phyloP scores from a whole-genome alignment of 1,140 invertebrate species.

The Brachionus koreanus region DNA sequence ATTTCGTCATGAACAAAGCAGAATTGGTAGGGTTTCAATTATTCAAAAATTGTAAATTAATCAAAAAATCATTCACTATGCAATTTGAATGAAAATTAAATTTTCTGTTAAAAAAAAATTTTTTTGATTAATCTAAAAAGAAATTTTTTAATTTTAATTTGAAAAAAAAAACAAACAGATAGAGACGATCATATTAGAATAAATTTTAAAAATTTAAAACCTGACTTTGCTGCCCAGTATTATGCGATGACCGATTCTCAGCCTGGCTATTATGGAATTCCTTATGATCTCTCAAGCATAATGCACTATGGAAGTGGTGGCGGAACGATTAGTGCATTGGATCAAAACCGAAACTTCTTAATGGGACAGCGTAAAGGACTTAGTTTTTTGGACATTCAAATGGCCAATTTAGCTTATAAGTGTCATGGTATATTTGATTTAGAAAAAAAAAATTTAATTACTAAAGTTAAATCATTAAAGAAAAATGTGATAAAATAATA shows the following conservation, averaged over 20 bases:
- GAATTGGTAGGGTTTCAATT: slow-evolving; percentile 45
- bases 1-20: slow-evolving; percentile 59
- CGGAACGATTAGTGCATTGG: slow-evolving; percentile 47
- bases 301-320: slow-evolving; percentile 48
- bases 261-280: slow-evolving; percentile 45
- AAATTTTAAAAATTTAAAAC: slow-evolving; percentile 49
- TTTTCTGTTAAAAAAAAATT: neutral
- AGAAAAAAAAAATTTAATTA: neutral
- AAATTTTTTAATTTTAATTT: neutral
- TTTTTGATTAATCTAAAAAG: neutral
- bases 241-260: neutral
- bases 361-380: slow-evolving; percentile 48
- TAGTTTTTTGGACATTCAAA: slow-evolving; percentile 48
- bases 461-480: neutral
- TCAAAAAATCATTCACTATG: neutral
- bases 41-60: neutral
- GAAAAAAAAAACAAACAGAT: slow-evolving; percentile 47
- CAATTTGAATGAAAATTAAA: no score
- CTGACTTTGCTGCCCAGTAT: neutral
- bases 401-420: slow-evolving; percentile 50
- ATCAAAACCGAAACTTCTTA: slow-evolving; percentile 46
- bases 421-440: slow-evolving; percentile 45
- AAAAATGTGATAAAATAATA: neutral
- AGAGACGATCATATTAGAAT: slow-evolving; percentile 52
- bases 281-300: slow-evolving; percentile 48